Evolutionary conservation across 2,113 vertebrate genomes (phyloP).

Genomic region (Pollimyrus isidori): DNA sequence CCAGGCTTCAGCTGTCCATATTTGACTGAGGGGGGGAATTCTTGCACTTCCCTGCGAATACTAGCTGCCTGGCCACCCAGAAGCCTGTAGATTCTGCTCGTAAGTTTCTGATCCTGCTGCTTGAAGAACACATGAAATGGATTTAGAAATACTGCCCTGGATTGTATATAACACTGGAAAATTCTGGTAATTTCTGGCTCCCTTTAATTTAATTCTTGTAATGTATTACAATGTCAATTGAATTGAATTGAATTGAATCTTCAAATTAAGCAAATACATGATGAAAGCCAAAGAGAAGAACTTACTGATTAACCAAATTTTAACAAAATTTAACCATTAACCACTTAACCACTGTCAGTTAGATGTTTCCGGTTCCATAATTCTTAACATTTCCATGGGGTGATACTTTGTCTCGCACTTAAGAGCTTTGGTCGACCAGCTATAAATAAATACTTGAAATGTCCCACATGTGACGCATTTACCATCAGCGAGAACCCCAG

Average conservation of each 20-base stretch:
- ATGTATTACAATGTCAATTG: too few relatives aligned
- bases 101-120: not conserved
- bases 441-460: not conserved
- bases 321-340: not conserved
- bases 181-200: not conserved
- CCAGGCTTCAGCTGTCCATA: not conserved
- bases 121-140: not conserved
- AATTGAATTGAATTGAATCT: too few relatives aligned
- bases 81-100: not conserved
- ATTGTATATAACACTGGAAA: not conserved
- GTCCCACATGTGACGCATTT: not conserved
- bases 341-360: not conserved
- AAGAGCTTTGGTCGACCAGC: not conserved
- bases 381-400: not conserved
- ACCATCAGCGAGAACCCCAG: not conserved
- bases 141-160: not conserved
- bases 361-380: not conserved
- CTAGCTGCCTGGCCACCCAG: not conserved
- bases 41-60: not conserved
- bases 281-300: not conserved
- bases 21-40: not conserved
- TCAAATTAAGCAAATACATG: not conserved
- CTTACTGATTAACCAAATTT: not conserved
- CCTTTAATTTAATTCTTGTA: too few relatives aligned
- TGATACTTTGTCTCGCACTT: not conserved